Evolutionary conservation across 2,113 vertebrate genomes (phyloP).

Genomic region (Thalassoma bifasciatum): DNA sequence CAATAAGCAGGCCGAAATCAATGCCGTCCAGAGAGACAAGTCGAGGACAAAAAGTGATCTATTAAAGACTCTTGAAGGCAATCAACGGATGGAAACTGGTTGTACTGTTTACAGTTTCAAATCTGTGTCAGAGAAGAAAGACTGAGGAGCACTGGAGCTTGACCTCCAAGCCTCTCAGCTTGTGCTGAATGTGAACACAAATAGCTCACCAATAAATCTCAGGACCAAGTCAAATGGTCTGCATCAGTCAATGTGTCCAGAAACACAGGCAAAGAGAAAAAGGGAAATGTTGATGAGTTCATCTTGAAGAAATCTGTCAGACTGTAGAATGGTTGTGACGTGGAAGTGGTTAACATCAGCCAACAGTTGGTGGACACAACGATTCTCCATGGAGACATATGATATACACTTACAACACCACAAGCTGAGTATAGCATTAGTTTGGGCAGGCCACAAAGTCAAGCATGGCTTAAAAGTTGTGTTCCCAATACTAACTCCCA

Average conservation of each 20-base stretch:
- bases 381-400: no score
- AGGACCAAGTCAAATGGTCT: not conserved
- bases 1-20: not conserved
- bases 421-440: no score
- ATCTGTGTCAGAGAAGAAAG: slow-evolving; percentile 20
- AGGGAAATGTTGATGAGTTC: no score
- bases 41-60: slow-evolving; percentile 10
- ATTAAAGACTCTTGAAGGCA: slow-evolving; percentile 39
- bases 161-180: slow-evolving; percentile 17
- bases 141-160: slow-evolving; percentile 38
- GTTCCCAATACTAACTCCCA: no score
- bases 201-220: not conserved
- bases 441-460: no score
- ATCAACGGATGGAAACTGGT: slow-evolving; percentile 47
- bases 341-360: no score
- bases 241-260: not conserved
- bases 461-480: not conserved
- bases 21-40: not conserved
- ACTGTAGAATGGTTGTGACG: no score
- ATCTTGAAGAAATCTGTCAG: no score
- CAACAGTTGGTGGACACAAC: no score
- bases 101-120: slow-evolving; percentile 23
- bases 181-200: not conserved
- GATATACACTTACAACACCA: no score
- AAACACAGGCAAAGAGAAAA: no score